Percentiles rank a stretch among this genome's conserved stretches.
phyloP scores from a whole-genome alignment of 2,797 vertebrate genomes.

The Hemibagrus guttatus region DNA sequence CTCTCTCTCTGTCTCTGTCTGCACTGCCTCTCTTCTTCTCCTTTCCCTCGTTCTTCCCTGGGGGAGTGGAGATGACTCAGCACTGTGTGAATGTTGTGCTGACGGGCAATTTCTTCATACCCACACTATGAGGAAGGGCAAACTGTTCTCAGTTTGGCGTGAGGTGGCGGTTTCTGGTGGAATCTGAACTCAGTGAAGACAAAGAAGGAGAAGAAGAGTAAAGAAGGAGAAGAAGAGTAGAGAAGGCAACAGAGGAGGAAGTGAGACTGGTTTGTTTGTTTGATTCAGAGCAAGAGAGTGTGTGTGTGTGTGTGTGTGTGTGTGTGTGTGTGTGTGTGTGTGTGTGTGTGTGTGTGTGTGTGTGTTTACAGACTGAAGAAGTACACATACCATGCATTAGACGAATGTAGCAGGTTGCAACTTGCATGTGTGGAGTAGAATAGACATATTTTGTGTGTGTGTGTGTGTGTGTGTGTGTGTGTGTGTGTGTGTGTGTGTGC shows the following conservation, averaged over 20 bases:
- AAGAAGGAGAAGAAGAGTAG: not conserved
- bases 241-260: not conserved
- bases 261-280: not conserved
- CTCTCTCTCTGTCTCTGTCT: not conserved
- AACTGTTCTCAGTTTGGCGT: not conserved
- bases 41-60: not conserved
- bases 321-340: not conserved
- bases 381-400: not conserved
- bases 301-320: not conserved
- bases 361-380: not conserved
- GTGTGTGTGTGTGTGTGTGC: not conserved
- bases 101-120: not conserved
- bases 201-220: not conserved
- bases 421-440: not conserved
- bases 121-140: not conserved
- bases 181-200: conserved; percentile 1
- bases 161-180: not conserved
- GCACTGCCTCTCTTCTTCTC: no score
- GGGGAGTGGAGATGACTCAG: conserved; percentile 10
- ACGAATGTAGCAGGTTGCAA: not conserved
- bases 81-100: not conserved
- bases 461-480: not conserved
- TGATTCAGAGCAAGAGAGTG: not conserved
- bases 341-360: not conserved
- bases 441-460: not conserved